Evolutionary conservation across 1,140 invertebrate genomes (phyloP).

Genomic region (Homalodisca vitripennis): DNA sequence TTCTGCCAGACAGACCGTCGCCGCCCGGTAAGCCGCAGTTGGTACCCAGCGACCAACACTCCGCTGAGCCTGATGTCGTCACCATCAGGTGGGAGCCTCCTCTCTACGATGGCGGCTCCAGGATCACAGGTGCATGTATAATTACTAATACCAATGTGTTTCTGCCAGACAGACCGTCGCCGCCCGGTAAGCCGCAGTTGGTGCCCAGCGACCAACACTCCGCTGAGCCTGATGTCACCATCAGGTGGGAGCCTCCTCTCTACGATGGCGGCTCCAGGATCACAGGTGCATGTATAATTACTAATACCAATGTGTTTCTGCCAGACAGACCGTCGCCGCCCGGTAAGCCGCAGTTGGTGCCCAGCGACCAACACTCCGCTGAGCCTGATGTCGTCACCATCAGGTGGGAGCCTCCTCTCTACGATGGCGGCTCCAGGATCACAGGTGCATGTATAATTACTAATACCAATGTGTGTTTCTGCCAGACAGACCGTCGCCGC

Average conservation of each 20-base stretch:
- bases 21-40: slow-evolving; percentile 75
- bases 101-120: slow-evolving; percentile 80
- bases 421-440: slow-evolving; percentile 87
- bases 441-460: too few species aligned
- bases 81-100: slow-evolving; percentile 84
- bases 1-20: slow-evolving; percentile 73
- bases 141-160: too few species aligned
- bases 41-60: slow-evolving; percentile 60
- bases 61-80: slow-evolving; percentile 75
- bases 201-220: slow-evolving; percentile 61
- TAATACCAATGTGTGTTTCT: too few species aligned
- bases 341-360: slow-evolving; percentile 71
- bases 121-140: slow-evolving; percentile 77
- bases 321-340: slow-evolving; percentile 74
- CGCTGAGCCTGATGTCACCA: slow-evolving; percentile 76
- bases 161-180: slow-evolving; percentile 72
- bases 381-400: slow-evolving; percentile 83
- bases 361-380: slow-evolving; percentile 60
- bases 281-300: too few species aligned
- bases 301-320: too few species aligned
- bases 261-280: slow-evolving; percentile 88
- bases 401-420: slow-evolving; percentile 75
- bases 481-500: slow-evolving; percentile 72
- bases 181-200: slow-evolving; percentile 74
- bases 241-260: slow-evolving; percentile 79